Evolutionary conservation across 2,113 vertebrate genomes (phyloP), one percentile per base, ranked within the genome.

Genomic region (Campylorhamphus procurvoides): DNA sequence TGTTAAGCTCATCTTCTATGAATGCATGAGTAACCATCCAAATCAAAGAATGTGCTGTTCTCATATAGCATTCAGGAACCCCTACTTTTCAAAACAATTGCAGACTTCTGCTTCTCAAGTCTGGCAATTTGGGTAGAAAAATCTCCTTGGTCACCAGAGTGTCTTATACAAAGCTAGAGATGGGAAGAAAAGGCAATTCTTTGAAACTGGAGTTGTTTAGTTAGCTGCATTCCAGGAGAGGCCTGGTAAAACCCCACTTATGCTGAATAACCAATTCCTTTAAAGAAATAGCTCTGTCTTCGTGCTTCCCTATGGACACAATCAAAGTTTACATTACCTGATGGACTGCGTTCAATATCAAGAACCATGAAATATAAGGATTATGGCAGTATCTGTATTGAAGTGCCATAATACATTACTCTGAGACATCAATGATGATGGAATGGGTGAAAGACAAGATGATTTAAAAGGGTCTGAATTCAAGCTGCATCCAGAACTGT

Each of bases 251-350:
- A 50, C 6, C 9, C 17, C 14, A 17, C 11, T 63, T 76, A 11
- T 11, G 10, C 39, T 77, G 69, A 47, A 69, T 15, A 64, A 46
- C 4, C 3, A 4, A 24, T 84, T 87, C 47, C 6, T 92, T 91
- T 47, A 52, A 69, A 56, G 35, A 79, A 85, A 66, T 58, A 53
- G 1, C 18, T 83, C 56, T 79, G 24, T 15, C 7, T 72, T 47
- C 0, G 0, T 80, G 31, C 31, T 86, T 79, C 42, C 18, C 6
- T 58, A 12, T 29, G 28, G 42, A 49, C 2, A 2, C 14, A 39
- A 14, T 53, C n/a, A 44, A 83, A 58, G 24, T 31, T 74, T 71
- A 58, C 17, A 25, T 16, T 12, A 63, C 6, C 9, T 79, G 9
- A 2, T 72, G 4, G 24, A 67, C 29, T 39, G 60, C 16, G 42